These are phyloP conservation scores for Drosophila lowei DNA, from an alignment of 1,140 invertebrate genomes.

Conservation along the genomic window DNA sequence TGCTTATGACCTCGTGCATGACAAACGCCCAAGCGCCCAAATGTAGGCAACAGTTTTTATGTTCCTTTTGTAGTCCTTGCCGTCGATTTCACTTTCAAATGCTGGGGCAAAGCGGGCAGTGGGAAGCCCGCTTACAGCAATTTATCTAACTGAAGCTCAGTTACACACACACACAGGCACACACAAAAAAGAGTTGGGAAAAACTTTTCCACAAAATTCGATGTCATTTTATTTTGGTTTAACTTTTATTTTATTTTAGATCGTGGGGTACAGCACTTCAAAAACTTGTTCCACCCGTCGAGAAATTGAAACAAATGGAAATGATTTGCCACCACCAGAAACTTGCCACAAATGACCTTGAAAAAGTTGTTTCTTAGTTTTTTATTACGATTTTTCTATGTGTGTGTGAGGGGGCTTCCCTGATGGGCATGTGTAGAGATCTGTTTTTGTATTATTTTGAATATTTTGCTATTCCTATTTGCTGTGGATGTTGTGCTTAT, in stretches of 20 bases:
- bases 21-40: constrained; percentile 29
- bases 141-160: constrained; percentile 65
- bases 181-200: constrained; percentile 2
- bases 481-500: constrained; percentile 44
- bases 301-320: constrained; percentile 63
- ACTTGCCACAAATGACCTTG: constrained; percentile 64
- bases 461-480: constrained; percentile 11
- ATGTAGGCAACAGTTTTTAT: constrained; percentile 65
- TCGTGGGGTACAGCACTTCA: constrained; percentile 20
- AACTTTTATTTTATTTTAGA: constrained; percentile 72
- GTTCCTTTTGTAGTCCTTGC: neutral
- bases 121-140: constrained; percentile 15
- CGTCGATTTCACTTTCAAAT: constrained; percentile 64
- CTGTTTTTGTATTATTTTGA: constrained; percentile 35
- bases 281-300: constrained; percentile 40
- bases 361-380: constrained; percentile 56
- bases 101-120: neutral
- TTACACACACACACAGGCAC: constrained; percentile 24
- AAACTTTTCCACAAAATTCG: constrained; percentile 37
- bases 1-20: constrained; percentile 56
- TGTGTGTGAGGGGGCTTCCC: constrained; percentile 3
- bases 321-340: constrained; percentile 54
- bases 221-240: constrained; percentile 60
- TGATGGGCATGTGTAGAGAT: constrained; percentile 40
- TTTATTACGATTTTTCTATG: constrained; percentile 37